These are phyloP conservation scores for Lethocerus indicus DNA, from an alignment of 1,140 invertebrate genomes.

Conservation along the genomic window DNA sequence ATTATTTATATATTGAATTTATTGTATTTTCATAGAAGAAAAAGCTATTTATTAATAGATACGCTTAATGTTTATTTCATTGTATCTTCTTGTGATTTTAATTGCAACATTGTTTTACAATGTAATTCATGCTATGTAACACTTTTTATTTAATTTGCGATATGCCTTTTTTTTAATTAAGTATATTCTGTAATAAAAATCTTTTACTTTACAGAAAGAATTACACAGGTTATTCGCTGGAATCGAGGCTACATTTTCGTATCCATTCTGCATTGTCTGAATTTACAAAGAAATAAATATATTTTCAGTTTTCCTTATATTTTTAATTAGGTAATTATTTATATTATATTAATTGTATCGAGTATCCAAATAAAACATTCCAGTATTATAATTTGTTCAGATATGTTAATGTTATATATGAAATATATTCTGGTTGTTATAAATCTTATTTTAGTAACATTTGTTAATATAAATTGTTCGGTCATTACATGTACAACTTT, in stretches of 20 bases:
- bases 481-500: too few species aligned
- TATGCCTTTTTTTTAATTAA: not conserved
- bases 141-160: not conserved
- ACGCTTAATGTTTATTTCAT: not conserved
- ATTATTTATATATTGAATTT: not conserved
- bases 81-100: not conserved
- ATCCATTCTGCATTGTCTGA: conserved; percentile 63
- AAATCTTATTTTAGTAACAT: too few species aligned
- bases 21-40: not conserved
- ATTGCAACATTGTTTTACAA: not conserved
- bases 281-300: conserved; percentile 2
- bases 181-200: not conserved
- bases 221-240: conserved; percentile 42
- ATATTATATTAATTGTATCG: too few species aligned
- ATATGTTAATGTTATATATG: too few species aligned
- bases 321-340: too few species aligned
- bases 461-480: too few species aligned
- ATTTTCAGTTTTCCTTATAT: too few species aligned
- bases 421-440: too few species aligned
- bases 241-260: conserved; percentile 81
- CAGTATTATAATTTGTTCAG: too few species aligned
- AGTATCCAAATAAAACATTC: too few species aligned
- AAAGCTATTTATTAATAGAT: not conserved
- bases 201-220: conserved; percentile 19
- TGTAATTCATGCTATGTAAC: not conserved